Base-by-base conservation (phyloP, 2,888 invertebrate species). In the Sinelater perroti region DNA sequence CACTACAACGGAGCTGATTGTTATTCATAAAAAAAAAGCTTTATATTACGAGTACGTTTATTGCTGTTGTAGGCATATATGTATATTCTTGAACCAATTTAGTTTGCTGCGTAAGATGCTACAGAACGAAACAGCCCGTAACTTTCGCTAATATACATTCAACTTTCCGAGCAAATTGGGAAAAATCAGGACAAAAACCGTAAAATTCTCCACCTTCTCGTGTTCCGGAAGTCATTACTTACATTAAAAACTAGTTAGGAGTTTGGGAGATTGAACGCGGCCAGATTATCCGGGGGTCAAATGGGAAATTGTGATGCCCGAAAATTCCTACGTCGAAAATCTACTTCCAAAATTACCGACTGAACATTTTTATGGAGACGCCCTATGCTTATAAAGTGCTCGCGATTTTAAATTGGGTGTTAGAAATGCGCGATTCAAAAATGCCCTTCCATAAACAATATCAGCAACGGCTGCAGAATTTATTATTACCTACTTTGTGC, bases 241-340 rank as follows among this genome's bases (percentile, higher is more conserved):
- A 69, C 69, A 69, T 69, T 68, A 69, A 69, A 69, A 69, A 68
- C 69, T 68, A 68, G 66, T 69, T 67, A 67, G 66, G 65, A 69
- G 64, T 66, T 67, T 54, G 62, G 62, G 61, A 65, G 64, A 66
- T 66, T 66, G 65, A 66, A 65, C 67, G 65, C 62, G 58, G 61
- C 58, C 64, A 62, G 65, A 67, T 67, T 64, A 67, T 67, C 66
- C 65, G 59, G 66, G 66, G 64, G 67, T 67, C 66, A 66, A 65
- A 66, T 67, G 64, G 67, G 67, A 67, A 67, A 67, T 67, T 66
- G 64, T 60, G 62, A 64, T 63, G 61, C 62, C 58, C 54, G 56
- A 61, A 66, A 66, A 60, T 65, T 52, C 52, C 56, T 56, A 52
- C 61, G 55, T 56, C 60, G 57, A 60, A 65, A 63, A 64, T 61